Base-by-base conservation (phyloP, 2,797 vertebrate genomes). In the Ceryle rudis region DNA sequence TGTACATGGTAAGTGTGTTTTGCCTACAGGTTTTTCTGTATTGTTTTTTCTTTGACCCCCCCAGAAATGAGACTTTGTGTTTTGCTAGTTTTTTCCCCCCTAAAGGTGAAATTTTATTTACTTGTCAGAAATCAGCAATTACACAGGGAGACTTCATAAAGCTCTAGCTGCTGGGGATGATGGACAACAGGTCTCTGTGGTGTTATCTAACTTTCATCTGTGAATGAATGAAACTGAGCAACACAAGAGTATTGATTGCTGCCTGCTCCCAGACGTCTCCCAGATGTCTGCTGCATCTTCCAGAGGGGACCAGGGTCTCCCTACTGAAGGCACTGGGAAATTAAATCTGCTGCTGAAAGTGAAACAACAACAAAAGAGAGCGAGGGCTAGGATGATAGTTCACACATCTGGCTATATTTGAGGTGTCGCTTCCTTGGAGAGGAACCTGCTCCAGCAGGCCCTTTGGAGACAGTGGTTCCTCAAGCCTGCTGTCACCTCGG, bases 1-100 rank as follows among this genome's bases (percentile, higher is more conserved):
- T 99, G 99, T 99, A 99, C 95, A 99, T 99, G 99, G 99, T 99
- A 97, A 98, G 98, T 94, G 60, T 52, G 21, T 14, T 67, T 62
- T 86, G 51, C 29, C 37, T 81, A 1, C 18, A 14, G 16, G 5
- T 21, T 65, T 54, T 52, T 49, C 55, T 77, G 15, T 64, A 5
- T 23, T 47, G 16, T 41, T 86, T 16, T n/a, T 89, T 6, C 66
- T 73, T 55, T 75, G 4, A 5, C 20, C 22, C 46, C 44, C 44
- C 5, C 13, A 42, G 33, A 83, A 83, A 17, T 25, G 41, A 84
- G 52, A 19, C 31, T 81, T 69, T 88, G 5, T 22, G 71, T 94
- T 81, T 39, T 1, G 1, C 21, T 80, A 22, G n/a, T 15, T n/a
- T 44, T 89, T 51, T 13, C n/a, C 25, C 18, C 33, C 21, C 49